Conservation (phyloP, 2,797 vertebrate species). For the Coendou prehensilis region DNA sequence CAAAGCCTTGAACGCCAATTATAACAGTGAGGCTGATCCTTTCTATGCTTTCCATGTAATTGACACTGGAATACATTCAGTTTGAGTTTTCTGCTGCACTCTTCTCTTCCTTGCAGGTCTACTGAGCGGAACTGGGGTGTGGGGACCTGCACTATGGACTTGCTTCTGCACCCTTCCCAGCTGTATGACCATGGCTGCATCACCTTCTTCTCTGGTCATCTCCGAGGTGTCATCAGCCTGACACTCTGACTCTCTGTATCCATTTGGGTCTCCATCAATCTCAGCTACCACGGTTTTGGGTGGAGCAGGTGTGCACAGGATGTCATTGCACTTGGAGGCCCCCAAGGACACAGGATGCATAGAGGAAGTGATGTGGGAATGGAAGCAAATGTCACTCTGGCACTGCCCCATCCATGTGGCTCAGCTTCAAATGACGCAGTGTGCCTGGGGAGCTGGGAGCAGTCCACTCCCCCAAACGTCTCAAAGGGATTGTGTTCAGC, state of each 20-base stretch:
- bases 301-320: neutral
- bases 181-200: rapidly evolving
- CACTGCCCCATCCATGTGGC: neutral
- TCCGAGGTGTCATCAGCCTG: neutral
- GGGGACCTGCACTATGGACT: neutral
- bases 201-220: neutral
- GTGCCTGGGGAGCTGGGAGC: neutral
- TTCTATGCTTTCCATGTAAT: neutral
- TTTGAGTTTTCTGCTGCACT: neutral
- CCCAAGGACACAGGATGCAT: neutral
- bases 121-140: neutral
- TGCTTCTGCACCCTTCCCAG: neutral
- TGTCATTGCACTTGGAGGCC: neutral
- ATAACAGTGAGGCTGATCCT: neutral
- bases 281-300: rapidly evolving
- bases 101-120: neutral
- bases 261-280: neutral
- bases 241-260: neutral
- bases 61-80: neutral
- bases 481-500: neutral
- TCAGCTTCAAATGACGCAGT: neutral
- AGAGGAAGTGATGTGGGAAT: neutral
- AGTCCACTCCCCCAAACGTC: neutral
- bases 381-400: neutral
- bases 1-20: neutral